Base-by-base conservation (phyloP, 2,797 vertebrate genomes). In the Psittacula echo region DNA sequence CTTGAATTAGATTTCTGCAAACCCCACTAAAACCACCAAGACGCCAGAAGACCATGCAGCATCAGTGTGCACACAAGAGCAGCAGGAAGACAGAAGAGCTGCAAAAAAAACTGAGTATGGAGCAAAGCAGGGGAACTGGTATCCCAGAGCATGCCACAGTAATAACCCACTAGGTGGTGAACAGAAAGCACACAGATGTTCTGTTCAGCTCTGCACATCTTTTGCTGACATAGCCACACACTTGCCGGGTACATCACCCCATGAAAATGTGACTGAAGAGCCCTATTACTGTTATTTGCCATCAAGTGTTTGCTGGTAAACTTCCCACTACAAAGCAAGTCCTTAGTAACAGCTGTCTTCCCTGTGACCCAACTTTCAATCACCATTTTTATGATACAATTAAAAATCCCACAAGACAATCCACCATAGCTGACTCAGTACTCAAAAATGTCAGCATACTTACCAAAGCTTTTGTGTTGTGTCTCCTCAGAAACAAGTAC, bases 191-290 rank as follows among this genome's bases (percentile, higher is more conserved):
- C 0, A 3, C 4, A 11, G 39, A 29, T 4, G 27, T 23, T 44
- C 37, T 3, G 13, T 9, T n/a, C 53, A 18, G 41, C 70, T 47
- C 17, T 9, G 48, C 39, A 7, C 9, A 3, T 29, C 37, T 41
- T 39, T 8, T 0, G 0, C 53, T 10, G 10, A 30, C 8, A 26
- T 13, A 60, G 42, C 24, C 81, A 21, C 11, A 3, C 2, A 15
- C 39, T 10, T 8, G 34, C 20, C 22, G 17, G 58, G 29, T 32
- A 54, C 2, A 30, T 7, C 48, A 62, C 10, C 5, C 56, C 37
- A 8, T 4, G 37, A 51, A 30, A 77, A 10, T 0, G 0, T 0
- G 6, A 42, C 19, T 2, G 41, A 26, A 48, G 58, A 70, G 27
- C 51, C 45, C 7, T 3, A 13, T 9, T 30, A 13, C 6, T 20